These are phyloP conservation scores for Machaerirhynchus nigripectus DNA, from an alignment of 2,113 vertebrate genomes.

Conservation along the genomic window DNA sequence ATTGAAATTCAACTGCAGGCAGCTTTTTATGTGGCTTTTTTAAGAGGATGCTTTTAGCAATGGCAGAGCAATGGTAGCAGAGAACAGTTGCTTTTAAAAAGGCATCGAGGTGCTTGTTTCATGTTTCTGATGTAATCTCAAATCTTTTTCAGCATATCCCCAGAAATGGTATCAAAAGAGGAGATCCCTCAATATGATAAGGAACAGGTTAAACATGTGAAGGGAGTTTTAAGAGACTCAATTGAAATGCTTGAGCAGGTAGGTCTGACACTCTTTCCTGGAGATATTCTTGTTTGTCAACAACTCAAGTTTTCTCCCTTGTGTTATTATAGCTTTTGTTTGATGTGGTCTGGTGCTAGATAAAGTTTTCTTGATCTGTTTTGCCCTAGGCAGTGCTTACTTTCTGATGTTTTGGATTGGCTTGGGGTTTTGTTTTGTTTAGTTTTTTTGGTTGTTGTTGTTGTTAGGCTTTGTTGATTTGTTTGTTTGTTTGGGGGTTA, in stretches of 20 bases:
- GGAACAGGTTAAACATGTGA: conserved; percentile 73
- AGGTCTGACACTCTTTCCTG: neutral
- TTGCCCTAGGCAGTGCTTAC: neutral
- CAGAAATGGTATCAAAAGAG: conserved; percentile 59
- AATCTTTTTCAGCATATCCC: conserved; percentile 67
- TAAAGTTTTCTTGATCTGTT: neutral
- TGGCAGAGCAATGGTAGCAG: neutral
- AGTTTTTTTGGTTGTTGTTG: no score
- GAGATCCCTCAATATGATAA: conserved; percentile 54
- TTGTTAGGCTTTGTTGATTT: neutral
- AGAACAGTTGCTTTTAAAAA: neutral
- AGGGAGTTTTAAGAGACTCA: conserved; percentile 88
- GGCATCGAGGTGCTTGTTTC: neutral
- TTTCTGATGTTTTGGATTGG: neutral
- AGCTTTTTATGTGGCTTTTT: neutral
- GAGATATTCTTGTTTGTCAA: neutral
- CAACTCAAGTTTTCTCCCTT: neutral
- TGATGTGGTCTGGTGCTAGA: neutral
- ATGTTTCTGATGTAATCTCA: neutral
- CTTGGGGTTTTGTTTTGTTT: neutral
- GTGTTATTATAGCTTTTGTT: neutral
- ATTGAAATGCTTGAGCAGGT: conserved; percentile 93
- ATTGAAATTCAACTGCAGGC: neutral
- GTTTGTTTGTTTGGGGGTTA: no score
- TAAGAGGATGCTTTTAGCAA: neutral